Conservation (phyloP, 2,797 vertebrate genomes). For the Dryobates pubescens region DNA sequence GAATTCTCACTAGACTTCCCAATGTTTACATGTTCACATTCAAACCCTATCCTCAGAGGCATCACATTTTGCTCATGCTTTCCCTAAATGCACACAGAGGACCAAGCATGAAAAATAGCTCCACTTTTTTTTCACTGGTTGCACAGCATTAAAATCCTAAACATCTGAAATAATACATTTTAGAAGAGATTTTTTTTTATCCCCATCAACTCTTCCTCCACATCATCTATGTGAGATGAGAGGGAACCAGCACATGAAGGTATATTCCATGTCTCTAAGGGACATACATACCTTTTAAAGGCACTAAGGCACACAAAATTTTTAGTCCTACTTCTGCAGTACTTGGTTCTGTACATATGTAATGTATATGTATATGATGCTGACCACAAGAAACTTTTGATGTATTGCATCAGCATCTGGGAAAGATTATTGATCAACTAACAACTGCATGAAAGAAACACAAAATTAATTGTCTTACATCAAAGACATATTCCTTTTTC, state of each 20-base stretch:
- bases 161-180: background rate
- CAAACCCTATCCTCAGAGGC: background rate
- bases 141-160: background rate
- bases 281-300: background rate
- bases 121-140: background rate
- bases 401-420: background rate
- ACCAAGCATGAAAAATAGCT: background rate
- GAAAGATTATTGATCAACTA: background rate
- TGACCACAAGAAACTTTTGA: background rate
- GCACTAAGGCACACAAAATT: background rate
- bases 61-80: background rate
- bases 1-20: background rate
- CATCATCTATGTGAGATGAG: background rate
- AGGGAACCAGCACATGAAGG: background rate
- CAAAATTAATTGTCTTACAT: constrained; percentile 19
- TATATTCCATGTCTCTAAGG: background rate
- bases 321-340: background rate
- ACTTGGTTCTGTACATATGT: background rate
- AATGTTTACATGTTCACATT: background rate
- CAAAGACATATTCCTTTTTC: background rate
- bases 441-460: constrained; percentile 18
- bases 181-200: background rate
- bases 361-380: background rate
- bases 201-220: background rate
- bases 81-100: background rate